Conservation (phyloP, 2,797 vertebrate species). For the Rhinophrynus dorsalis region DNA sequence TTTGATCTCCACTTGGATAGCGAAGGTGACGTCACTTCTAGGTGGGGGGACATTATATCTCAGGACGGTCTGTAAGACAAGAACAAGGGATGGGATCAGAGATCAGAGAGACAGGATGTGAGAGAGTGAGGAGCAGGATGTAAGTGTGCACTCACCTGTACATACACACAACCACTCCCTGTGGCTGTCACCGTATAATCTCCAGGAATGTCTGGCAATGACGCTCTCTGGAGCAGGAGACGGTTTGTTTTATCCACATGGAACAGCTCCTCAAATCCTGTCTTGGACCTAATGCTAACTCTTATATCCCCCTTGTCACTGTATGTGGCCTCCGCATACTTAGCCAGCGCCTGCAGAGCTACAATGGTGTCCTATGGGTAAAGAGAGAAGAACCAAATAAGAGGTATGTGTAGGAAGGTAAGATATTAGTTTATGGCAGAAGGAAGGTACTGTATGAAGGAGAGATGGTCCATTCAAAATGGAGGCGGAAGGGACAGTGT, state of each 20-base stretch:
- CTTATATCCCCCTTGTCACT: conserved; percentile 62
- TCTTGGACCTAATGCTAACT: conserved; percentile 67
- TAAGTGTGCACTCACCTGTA: conserved; percentile 84
- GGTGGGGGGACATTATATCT: conserved; percentile 58
- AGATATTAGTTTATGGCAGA: too few species aligned
- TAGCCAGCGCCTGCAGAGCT: conserved; percentile 83
- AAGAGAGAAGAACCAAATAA: background rate
- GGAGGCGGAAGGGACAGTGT: too few species aligned
- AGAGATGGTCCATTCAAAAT: too few species aligned
- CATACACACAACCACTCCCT: conserved; percentile 75
- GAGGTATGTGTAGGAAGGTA: too few species aligned
- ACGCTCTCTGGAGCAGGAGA: conserved; percentile 76
- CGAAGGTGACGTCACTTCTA: conserved; percentile 50
- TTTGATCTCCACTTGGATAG: conserved; percentile 51
- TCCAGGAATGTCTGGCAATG: conserved; percentile 62
- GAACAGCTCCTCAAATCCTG: conserved; percentile 65
- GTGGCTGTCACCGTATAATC: conserved; percentile 65
- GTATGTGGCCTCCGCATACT: conserved; percentile 74
- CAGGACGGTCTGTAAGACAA: conserved; percentile 49
- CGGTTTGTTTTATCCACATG: conserved; percentile 70
- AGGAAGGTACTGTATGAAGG: too few species aligned
- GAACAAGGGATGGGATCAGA: background rate
- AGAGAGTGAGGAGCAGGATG: background rate
- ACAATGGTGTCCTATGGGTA: conserved; percentile 85
- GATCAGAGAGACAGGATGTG: background rate